These are phyloP conservation scores for Trichomycterus rosablanca DNA, from an alignment of 2,113 vertebrate genomes.

Conservation along the genomic window DNA sequence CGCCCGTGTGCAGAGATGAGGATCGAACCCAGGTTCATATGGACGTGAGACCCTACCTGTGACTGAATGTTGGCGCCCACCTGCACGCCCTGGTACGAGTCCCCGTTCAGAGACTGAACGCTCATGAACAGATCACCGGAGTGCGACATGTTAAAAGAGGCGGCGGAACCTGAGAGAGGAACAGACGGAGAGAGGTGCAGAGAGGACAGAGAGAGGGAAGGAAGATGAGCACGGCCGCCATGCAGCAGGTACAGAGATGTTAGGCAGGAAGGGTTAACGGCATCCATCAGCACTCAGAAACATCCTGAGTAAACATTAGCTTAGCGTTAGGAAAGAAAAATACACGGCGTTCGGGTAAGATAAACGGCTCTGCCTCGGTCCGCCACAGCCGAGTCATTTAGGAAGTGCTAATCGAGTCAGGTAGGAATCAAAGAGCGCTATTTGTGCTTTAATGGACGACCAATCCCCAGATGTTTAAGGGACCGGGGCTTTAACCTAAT, in stretches of 20 bases:
- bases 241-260: slow-evolving; percentile 61
- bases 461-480: slow-evolving; percentile 72
- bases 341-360: neutral
- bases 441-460: slow-evolving; percentile 68
- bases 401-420: slow-evolving; percentile 71
- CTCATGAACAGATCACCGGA: slow-evolving; percentile 99
- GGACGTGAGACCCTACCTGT: slow-evolving; percentile 97
- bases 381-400: slow-evolving; percentile 63
- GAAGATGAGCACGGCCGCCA: slow-evolving; percentile 60
- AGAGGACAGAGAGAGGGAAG: slow-evolving; percentile 3
- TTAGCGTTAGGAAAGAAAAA: slow-evolving; percentile 24
- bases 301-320: too few species aligned
- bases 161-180: slow-evolving; percentile 89
- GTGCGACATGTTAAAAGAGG: slow-evolving; percentile 99
- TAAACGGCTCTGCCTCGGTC: slow-evolving; percentile 18
- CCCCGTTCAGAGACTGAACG: slow-evolving; percentile 99
- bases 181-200: slow-evolving; percentile 41
- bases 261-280: slow-evolving; percentile 52
- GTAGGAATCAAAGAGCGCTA: slow-evolving; percentile 70
- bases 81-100: slow-evolving; percentile 99
- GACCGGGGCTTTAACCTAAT: slow-evolving; percentile 67
- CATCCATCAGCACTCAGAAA: too few species aligned
- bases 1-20: too few species aligned
- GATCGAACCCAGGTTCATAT: too few species aligned
- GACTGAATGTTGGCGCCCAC: slow-evolving; percentile 99